Evolutionary conservation across 2,888 invertebrate genomes (phyloP), one percentile per base, ranked within the genome.

Genomic region (Poecilobothrus nobilitatus): DNA sequence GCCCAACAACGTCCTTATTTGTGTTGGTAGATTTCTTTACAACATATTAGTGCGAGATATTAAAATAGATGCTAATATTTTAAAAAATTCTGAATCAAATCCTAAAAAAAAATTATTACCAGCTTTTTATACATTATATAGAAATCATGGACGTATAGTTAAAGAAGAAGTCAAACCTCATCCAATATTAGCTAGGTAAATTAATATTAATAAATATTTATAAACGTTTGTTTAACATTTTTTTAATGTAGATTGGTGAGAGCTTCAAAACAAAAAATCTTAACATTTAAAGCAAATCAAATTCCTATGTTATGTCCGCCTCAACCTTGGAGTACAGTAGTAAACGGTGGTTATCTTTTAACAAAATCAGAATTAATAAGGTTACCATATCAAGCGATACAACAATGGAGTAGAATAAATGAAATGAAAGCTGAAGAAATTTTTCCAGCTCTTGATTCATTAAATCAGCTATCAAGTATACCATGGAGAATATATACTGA

Each of bases 401-500:
- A 85, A 70, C 91, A 92, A 77, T 85, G 84, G 83, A 83, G 86
- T 22, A 83, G 87, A 5, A 80, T 94, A 68, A 82, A 85, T 62
- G 83, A 85, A 21, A 82, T 86, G 1, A 85, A 87, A 2, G 77
- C 83, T 0, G 83, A 85, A 71, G 72, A 89, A 73, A 80, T 96
- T 37, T 90, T 91, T 80, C 95, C 97, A 0, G 87, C 91, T 2
- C 84, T 95, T 67, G 98, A 99, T 83, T 89, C 94, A 27, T 84
- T 99, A 61, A 99, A 98, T 84, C 92, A 95, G 78, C 85, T 98
- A n/a, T 90, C 91, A 0, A 87, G 92, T 67, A 89, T 95, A 70
- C 95, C 98, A 0, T 99, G 99, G 99, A 87, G 83, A 74, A 90
- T 99, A 66, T 98, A 99, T 79, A 84, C 86, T 68, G 84, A 85